Evolutionary conservation across 37 sponge, comb jelly and placozoan genomes (phyloP), one percentile per base, ranked within the genome.

Genomic region (Haliclona indistincta): DNA sequence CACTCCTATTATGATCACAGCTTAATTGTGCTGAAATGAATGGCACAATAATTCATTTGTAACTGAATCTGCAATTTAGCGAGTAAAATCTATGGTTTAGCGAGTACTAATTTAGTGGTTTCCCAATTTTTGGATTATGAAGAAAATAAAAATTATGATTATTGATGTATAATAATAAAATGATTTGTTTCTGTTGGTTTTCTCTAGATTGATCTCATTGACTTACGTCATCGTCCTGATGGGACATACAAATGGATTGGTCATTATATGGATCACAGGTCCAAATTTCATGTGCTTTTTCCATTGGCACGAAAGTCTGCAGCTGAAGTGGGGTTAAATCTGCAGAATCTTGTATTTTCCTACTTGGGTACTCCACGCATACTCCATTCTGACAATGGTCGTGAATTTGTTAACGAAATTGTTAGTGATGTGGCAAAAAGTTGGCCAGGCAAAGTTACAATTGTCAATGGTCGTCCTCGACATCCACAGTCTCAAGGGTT

Each of bases 401-500:
- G 60, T 8, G 52, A 70, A 23, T 70, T 70, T 70, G 71, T 44
- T 5, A 70, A 70, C 25, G 52, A 70, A 42, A 5, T 70, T 45
- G 23, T 70, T 45, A 22, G 25, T 41, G 29, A 13, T 70, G 52
- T 70, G 39, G 51, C 43, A 42, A 70, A 29, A 42, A 29, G 43
- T 38, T 70, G 71, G 71, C 71, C 52, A 11, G 71, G 71, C 15
- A 41, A 74, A 78, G 56, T 71, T 17, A 71, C 49, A 26, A 71
- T 80, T 29, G 53, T 80, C 33, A 71, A 71, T 71, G 81, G 83
- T 35, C 32, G 83, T 34, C 68, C 83, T 44, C 33, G 81, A 62
- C 56, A 81, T 35, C 72, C 51, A 49, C 8, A 19, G 22, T 10
- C 15, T 25, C 63, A 61, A 19, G 72, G 72, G 29, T 32, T 26